A percentile compares a stretch with the other conserved stretches of the same genome.
These are phyloP conservation scores for Drosophila ananassae DNA, from an alignment of 1,140 invertebrate genomes.

Conservation along the genomic window DNA sequence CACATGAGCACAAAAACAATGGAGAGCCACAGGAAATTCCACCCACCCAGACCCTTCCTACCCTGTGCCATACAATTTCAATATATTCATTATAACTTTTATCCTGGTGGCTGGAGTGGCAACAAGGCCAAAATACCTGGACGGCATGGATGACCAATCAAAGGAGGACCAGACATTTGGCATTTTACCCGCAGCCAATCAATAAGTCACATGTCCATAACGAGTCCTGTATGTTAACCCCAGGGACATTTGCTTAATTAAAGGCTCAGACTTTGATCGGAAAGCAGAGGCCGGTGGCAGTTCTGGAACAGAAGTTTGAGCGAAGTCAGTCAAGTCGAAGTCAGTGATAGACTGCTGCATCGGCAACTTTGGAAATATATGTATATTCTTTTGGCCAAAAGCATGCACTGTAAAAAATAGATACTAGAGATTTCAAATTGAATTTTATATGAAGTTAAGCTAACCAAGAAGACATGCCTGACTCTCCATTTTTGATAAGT, in stretches of 20 bases:
- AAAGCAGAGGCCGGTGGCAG: conserved; percentile 45
- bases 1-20: conserved; percentile 29
- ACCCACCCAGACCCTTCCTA: background rate
- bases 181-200: conserved; percentile 65
- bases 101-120: conserved; percentile 7
- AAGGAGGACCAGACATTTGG: conserved; percentile 48
- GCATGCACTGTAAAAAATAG: conserved; percentile 5
- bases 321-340: conserved; percentile 10
- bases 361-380: conserved; percentile 54
- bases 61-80: conserved; percentile 14
- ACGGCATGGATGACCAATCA: conserved; percentile 60
- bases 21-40: conserved; percentile 20
- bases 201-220: conserved; percentile 60
- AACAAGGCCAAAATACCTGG: conserved; percentile 26
- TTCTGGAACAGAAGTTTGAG: conserved; percentile 3
- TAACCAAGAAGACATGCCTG: background rate
- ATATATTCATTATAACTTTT: conserved; percentile 56
- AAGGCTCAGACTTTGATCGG: conserved; percentile 57
- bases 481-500: background rate
- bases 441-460: too few relatives aligned
- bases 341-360: conserved; percentile 47
- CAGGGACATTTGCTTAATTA: conserved; percentile 75
- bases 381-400: conserved; percentile 20
- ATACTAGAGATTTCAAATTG: too few relatives aligned
- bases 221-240: conserved; percentile 31